Evolutionary conservation across 2,113 vertebrate species (phyloP), one percentile per base, ranked within the genome.

Genomic region (Ophiodon elongatus): DNA sequence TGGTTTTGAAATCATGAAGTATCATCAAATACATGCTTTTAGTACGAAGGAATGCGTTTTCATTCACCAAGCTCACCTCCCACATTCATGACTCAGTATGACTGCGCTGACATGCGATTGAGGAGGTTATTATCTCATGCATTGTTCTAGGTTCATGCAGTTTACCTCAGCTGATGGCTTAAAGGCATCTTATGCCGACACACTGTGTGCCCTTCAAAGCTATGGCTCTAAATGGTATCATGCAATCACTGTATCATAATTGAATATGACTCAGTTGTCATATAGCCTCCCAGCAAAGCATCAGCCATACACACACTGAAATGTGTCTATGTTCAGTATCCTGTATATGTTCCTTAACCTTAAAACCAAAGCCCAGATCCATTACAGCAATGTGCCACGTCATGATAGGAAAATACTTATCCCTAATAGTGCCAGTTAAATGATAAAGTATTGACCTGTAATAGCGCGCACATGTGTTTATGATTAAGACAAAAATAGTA

Each of bases 201-300:
- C 64, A 4, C 3, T 19, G 60, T 62, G 68, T 33, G 67, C 54
- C 63, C 41, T 77, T 70, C n/a, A 78, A 11, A 78, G 50, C 47
- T 31, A 50, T n/a, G 79, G 78, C 69, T 25, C 39, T 17, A 10
- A 70, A 29, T 7, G 2, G 5, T 4, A 29, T 54, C 39, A 23
- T 33, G 4, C 74, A 35, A 62, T 73, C 45, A 11, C 60, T 82
- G 23, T 17, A 75, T 9, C 19, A 21, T 33, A 67, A 76, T 6
- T 54, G 25, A 76, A 72, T 35, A 50, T 41, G 73, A 67, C 33
- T 76, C n/a, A 21, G 21, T 29, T 70, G 43, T 41, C 31, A 33
- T 43, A 19, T 29, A 45, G 23, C 10, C 31, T 39, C 4, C 1
- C 3, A 60, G 74, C 8, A 31, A 31, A 41, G 31, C 33, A 27